phyloP scores from a whole-genome alignment of 2,113 vertebrate species.

The Podiceps cristatus region DNA sequence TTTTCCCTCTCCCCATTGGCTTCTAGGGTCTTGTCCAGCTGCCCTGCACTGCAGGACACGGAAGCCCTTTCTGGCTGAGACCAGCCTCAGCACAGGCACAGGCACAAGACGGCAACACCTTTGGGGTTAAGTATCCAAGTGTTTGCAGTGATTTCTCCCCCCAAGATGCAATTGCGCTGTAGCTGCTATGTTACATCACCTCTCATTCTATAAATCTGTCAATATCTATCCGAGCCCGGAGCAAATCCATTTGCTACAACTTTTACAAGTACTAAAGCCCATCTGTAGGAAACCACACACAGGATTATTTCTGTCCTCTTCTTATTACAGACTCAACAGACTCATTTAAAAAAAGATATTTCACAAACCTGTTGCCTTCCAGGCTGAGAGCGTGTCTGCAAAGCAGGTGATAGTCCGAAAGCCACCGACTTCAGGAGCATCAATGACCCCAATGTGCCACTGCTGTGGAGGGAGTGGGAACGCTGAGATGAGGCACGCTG shows the following conservation, averaged over 20 bases:
- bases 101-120: background rate
- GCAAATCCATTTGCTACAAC: slow-evolving; percentile 19
- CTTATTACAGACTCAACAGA: slow-evolving; percentile 12
- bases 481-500: background rate
- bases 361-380: background rate
- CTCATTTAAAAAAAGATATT: background rate
- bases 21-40: background rate
- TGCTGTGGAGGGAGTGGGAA: background rate
- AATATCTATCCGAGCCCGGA: background rate
- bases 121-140: background rate
- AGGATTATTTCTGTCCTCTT: slow-evolving; percentile 38
- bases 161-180: background rate
- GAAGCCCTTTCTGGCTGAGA: background rate
- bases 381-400: background rate
- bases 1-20: background rate
- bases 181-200: background rate
- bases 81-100: fast-evolving
- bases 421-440: background rate
- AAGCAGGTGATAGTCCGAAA: background rate
- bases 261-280: background rate
- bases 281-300: background rate
- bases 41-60: background rate
- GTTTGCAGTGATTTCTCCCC: background rate
- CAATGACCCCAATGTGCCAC: background rate
- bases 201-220: background rate